Percentiles rank a stretch among this genome's conserved stretches.
phyloP scores from a whole-genome alignment of 2,113 vertebrate species.

The Sorex fumeus region DNA sequence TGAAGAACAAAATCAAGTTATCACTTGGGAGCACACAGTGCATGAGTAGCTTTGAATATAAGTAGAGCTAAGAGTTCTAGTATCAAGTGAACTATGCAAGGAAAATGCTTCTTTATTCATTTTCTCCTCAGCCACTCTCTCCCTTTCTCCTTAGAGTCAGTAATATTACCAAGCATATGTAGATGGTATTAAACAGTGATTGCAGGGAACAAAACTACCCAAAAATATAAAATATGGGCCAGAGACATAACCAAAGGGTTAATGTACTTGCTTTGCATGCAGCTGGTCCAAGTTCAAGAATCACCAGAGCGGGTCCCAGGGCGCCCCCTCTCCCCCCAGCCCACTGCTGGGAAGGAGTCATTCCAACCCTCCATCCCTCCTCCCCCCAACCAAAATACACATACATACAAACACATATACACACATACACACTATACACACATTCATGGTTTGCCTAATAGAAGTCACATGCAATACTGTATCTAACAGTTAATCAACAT shows the following conservation, averaged over 20 bases:
- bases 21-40: background rate
- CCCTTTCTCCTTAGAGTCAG: background rate
- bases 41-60: background rate
- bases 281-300: no score
- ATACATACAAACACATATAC: no score
- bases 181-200: background rate
- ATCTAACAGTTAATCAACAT: conserved; percentile 6
- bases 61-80: background rate
- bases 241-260: no score
- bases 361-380: no score
- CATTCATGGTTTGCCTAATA: background rate
- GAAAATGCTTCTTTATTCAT: background rate
- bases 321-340: no score
- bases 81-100: background rate
- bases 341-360: no score
- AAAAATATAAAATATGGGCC: background rate
- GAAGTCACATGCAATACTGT: conserved; percentile 12
- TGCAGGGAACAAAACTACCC: background rate
- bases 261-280: no score
- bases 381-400: no score
- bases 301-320: no score
- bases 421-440: no score
- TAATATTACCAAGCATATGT: conserved; percentile 30
- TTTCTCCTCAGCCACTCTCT: background rate
- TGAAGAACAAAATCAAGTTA: background rate